These are phyloP conservation scores for Gadus chalcogrammus DNA, from an alignment of 2,113 vertebrate species.

Conservation along the genomic window DNA sequence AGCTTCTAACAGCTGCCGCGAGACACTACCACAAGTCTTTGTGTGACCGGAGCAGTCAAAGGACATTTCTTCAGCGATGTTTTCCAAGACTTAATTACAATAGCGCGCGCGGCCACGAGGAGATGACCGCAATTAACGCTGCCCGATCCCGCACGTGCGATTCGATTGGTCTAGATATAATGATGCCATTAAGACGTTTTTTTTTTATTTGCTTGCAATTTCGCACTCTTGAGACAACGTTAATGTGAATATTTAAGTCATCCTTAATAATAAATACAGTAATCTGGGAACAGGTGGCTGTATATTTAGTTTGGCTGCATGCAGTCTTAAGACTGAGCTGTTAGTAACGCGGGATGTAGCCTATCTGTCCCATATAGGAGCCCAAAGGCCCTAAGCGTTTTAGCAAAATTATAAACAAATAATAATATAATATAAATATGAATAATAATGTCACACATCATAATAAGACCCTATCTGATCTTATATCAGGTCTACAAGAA, in stretches of 20 bases:
- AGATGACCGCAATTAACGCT: slow-evolving; percentile 84
- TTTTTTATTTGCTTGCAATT: slow-evolving; percentile 85
- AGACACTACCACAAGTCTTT: slow-evolving; percentile 64
- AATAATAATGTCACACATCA: not conserved
- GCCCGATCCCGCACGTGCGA: slow-evolving; percentile 67
- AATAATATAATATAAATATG: not conserved
- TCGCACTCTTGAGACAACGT: slow-evolving; percentile 64
- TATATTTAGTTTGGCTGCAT: slow-evolving; percentile 30
- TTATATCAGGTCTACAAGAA: too few relatives aligned
- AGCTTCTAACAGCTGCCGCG: slow-evolving; percentile 84
- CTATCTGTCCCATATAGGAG: not conserved
- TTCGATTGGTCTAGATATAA: slow-evolving; percentile 56
- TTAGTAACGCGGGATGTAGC: slow-evolving; percentile 8
- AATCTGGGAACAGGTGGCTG: slow-evolving; percentile 63
- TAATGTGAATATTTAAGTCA: slow-evolving; percentile 79
- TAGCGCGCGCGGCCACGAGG: slow-evolving; percentile 54
- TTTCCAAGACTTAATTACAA: slow-evolving; percentile 73
- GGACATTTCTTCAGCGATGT: slow-evolving; percentile 79
- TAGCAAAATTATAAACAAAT: not conserved
- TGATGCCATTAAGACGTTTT: slow-evolving; percentile 87
- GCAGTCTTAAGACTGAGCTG: slow-evolving; percentile 12
- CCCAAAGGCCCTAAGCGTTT: not conserved
- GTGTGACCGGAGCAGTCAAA: slow-evolving; percentile 40
- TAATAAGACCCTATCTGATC: too few relatives aligned
- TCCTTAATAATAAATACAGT: slow-evolving; percentile 79